Evolutionary conservation across 2,113 vertebrate species (phyloP).

Genomic region (Alouatta palliata): DNA sequence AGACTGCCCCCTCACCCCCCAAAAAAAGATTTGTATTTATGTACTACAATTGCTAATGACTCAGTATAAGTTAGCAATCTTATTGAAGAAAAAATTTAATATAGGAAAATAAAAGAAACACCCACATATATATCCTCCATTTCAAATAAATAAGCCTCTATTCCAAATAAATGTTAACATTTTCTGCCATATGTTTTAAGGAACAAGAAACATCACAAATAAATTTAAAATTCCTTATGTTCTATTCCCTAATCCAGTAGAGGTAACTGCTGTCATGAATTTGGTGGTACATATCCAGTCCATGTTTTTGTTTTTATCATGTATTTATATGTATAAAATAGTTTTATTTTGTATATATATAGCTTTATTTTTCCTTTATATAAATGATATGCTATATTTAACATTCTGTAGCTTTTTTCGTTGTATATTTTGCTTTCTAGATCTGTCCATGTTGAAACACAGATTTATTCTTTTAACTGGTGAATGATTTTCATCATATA

Average conservation of each 20-base stretch:
- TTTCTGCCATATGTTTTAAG: not conserved
- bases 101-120: slow-evolving; percentile 2
- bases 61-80: not conserved
- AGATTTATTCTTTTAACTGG: not conserved
- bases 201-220: not conserved
- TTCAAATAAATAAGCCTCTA: not conserved
- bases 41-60: not conserved
- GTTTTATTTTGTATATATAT: not conserved
- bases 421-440: slow-evolving; percentile 13
- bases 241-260: not conserved
- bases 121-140: not conserved
- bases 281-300: not conserved
- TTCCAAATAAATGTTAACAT: slow-evolving; percentile 13
- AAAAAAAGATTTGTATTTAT: not conserved
- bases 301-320: not conserved
- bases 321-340: not conserved
- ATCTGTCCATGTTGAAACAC: not conserved
- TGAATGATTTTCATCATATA: not conserved
- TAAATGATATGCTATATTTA: not conserved
- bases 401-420: not conserved
- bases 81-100: slow-evolving; percentile 35
- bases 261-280: not conserved
- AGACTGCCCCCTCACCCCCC: rapidly evolving
- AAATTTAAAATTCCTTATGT: not conserved
- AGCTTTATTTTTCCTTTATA: not conserved